Evolutionary conservation across 1,140 invertebrate species (phyloP), one percentile per base, ranked within the genome.

Genomic region (Dendrolimus punctatus): DNA sequence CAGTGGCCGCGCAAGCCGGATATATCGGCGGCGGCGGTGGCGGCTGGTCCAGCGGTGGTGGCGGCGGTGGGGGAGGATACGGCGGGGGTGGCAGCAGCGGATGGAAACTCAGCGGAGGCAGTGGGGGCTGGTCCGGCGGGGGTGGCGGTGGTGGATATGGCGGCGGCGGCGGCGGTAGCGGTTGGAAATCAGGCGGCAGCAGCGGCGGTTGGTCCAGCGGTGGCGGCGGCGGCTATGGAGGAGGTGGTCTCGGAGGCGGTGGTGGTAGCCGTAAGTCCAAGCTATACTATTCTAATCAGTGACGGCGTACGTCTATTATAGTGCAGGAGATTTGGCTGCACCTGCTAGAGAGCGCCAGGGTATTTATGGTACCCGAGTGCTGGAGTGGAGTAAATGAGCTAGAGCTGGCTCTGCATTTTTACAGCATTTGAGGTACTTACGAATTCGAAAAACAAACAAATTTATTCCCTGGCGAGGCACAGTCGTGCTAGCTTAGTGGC

Each of bases 1-100:
- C 73, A 45, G 76, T 68, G 38, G 72, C 59, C 52, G 69, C 65
- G 4, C 63, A 72, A 45, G 79, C 75, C 57, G 81, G 81, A 8
- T 85, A 69, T 53, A 73, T 80, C 43, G 67, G 75, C 40, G 64
- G 62, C 39, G 54, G 68, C 43, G 55, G 67, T 39, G 60, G 67
- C 8, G 64, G 69, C 6, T 70, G 62, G 60, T 64, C 62, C 4
- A 50, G 76, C 10, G 74, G 79, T 38, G 75, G 78, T n/a, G 57
- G 72, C 47, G 53, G 68, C 39, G 70, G 74, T 39, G 66, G 70
- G 45, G 51, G 60, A 38, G 47, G 57, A 37, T 58, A 37, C 10
- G 49, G 57, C 37, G 43, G 43, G 8, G 48, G 53, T 38, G 51
- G 41, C 10, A 36, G 56, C 39, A 40, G 51, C 9, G 46, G 51